Evolutionary conservation across 2,888 invertebrate genomes (phyloP), one percentile per base, ranked within the genome.

Genomic region (Gryllus longicercus): DNA sequence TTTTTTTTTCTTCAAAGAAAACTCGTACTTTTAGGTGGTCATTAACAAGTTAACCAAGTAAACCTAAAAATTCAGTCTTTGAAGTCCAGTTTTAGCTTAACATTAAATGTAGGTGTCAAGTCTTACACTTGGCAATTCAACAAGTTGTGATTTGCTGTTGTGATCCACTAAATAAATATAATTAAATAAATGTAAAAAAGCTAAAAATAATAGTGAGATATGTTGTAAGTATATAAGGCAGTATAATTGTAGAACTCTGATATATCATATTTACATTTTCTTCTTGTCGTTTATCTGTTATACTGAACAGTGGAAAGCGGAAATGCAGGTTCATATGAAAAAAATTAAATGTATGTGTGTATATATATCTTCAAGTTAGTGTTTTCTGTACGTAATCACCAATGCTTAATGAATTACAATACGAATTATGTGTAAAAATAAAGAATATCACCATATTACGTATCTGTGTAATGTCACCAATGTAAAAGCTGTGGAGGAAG

Each of bases 401-500:
- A 77, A 76, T 78, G 80, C 80, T 80, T 80, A 78, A 78, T 80
- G 74, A 78, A 78, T n/a, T 80, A 80, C 74, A 76, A 78, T 80
- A 80, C 51, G 23, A 78, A 77, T 76, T 80, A 82, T 75, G 77
- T 79, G 77, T 80, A 79, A 78, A 79, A 79, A 79, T 51, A 74
- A 75, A 76, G 63, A 78, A 74, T 50, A 80, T 80, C 80, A 78
- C 76, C 25, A 23, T 50, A 78, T 75, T 81, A 78, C 79, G 79
- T 75, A 49, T 75, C 51, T 76, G 80, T 79, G 23, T 25, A 23
- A 77, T 80, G 80, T 79, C 80, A 82, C 82, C 82, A 80, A 80
- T 82, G 80, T 81, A 81, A 79, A 82, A 25, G 78, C 80, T 82
- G 82, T 78, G 82, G 82, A 82, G 82, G 82, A 82, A 82, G 79